Evolutionary conservation across 2,888 invertebrate genomes (phyloP).

Genomic region (Drosophila prolongata): DNA sequence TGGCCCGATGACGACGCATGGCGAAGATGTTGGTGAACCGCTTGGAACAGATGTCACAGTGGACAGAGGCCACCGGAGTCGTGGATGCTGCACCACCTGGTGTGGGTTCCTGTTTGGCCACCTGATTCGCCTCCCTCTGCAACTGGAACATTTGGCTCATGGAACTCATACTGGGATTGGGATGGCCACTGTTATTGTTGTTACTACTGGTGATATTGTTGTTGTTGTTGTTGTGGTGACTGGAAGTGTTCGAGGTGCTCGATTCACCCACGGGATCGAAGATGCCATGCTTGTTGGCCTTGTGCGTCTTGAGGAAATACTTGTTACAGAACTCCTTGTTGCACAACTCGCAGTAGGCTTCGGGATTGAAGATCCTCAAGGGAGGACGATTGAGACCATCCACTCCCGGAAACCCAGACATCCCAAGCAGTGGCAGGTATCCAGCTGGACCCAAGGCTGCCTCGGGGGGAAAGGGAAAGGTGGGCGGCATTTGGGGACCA

Average conservation of each 20-base stretch:
- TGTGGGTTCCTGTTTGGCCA: constrained; percentile 23
- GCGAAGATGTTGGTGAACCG: constrained; percentile 90
- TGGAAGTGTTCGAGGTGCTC: constrained; percentile 34
- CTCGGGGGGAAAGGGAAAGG: constrained; percentile 81
- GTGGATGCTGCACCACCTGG: constrained; percentile 22
- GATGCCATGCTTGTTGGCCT: constrained; percentile 98
- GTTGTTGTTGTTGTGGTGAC: constrained; percentile 28
- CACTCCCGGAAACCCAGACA: constrained; percentile 81
- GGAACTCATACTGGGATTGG: constrained; percentile 17
- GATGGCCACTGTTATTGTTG: constrained; percentile 25
- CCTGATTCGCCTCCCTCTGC: constrained; percentile 45
- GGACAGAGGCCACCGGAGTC: constrained; percentile 81
- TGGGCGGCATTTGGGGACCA: constrained; percentile 84
- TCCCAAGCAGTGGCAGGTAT: constrained; percentile 84
- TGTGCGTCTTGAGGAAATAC: constrained; percentile 98
- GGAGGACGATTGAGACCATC: constrained; percentile 85
- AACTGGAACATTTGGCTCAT: constrained; percentile 66
- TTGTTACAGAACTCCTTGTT: constrained; percentile 99
- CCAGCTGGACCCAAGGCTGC: constrained; percentile 81
- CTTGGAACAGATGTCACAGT: constrained; percentile 90
- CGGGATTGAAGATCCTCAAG: constrained; percentile 96
- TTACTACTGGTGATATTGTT: constrained; percentile 41
- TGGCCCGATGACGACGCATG: constrained; percentile 89
- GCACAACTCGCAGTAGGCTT: constrained; percentile 98
- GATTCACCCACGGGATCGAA: constrained; percentile 86